phyloP scores from a whole-genome alignment of 1,140 invertebrate genomes.

The Drosophila takahashii region DNA sequence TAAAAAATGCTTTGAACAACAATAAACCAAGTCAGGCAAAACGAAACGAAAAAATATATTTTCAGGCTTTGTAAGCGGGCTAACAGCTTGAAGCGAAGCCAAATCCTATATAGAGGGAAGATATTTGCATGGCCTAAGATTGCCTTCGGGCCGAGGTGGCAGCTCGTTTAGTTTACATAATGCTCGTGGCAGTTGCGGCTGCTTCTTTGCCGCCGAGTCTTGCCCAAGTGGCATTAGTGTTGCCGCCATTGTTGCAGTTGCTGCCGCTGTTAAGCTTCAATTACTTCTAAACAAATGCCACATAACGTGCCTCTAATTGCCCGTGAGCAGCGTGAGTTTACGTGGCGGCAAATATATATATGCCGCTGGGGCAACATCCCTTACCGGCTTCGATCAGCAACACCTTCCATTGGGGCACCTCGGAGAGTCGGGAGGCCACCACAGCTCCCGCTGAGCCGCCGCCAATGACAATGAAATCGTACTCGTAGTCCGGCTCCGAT shows the following conservation, averaged over 20 bases:
- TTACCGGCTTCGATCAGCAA: constrained; percentile 93
- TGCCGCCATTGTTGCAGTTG: constrained; percentile 42
- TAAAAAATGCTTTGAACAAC: constrained; percentile 55
- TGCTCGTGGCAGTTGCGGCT: constrained; percentile 71
- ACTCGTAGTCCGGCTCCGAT: constrained; percentile 87
- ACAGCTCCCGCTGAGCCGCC: constrained; percentile 94
- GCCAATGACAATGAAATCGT: constrained; percentile 95
- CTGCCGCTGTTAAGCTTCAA: constrained; percentile 76
- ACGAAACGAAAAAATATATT: constrained; percentile 11
- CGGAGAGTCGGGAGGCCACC: constrained; percentile 92
- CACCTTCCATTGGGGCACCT: constrained; percentile 91
- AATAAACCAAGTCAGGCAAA: constrained; percentile 55
- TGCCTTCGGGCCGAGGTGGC: constrained; percentile 38
- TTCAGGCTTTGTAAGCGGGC: constrained; percentile 17
- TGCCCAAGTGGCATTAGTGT: constrained; percentile 73
- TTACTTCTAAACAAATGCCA: constrained; percentile 82
- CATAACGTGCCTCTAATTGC: constrained; percentile 77
- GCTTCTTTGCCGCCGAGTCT: constrained; percentile 64
- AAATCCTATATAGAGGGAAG: constrained; percentile 17
- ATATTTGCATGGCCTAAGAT: constrained; percentile 67
- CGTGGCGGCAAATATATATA: constrained; percentile 46
- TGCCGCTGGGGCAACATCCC: constrained; percentile 56
- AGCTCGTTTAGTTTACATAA: constrained; percentile 75
- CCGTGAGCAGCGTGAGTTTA: constrained; percentile 35
- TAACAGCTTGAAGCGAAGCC: constrained; percentile 7